Percentiles rank a stretch among this genome's conserved stretches.
Evolutionary conservation across 92 coral and sea anemone species (phyloP).

Genomic region (Zoanthus gigantus): DNA sequence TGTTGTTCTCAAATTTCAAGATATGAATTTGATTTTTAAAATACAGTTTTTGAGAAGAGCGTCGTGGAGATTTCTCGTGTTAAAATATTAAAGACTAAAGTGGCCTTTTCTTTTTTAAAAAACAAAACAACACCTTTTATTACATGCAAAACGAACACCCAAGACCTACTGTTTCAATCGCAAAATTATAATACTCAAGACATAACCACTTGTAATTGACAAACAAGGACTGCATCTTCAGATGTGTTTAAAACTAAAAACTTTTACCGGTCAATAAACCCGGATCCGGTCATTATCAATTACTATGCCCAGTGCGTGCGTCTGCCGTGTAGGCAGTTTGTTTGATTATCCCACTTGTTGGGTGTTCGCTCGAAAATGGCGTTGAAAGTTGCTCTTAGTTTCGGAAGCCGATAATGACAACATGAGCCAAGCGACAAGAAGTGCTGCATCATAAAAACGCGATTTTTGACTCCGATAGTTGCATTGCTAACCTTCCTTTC

Average conservation of each 20-base stretch:
- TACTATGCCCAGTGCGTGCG: not conserved
- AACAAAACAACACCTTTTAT: too few species aligned
- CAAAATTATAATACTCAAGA: too few species aligned
- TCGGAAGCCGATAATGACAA: not conserved
- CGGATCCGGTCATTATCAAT: slow-evolving; percentile 1
- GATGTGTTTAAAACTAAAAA: not conserved
- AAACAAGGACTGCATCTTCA: too few species aligned
- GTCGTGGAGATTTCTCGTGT: too few species aligned
- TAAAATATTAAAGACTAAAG: too few species aligned
- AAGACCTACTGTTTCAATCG: too few species aligned
- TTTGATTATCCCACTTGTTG: not conserved
- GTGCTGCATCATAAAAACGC: not conserved
- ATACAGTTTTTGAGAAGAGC: too few species aligned
- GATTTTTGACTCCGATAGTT: not conserved
- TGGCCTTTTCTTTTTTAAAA: too few species aligned
- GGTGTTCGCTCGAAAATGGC: not conserved
- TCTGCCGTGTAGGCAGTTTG: not conserved
- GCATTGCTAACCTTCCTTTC: not conserved
- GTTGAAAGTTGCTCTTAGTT: not conserved
- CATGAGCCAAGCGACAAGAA: not conserved
- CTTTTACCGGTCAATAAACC: slow-evolving; percentile 7
- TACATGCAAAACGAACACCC: too few species aligned
- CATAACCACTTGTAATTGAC: too few species aligned
- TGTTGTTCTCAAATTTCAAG: too few species aligned
- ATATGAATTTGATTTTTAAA: too few species aligned